Conservation (phyloP, 1,140 invertebrate genomes). For the Hylyphantes graminicola region DNA sequence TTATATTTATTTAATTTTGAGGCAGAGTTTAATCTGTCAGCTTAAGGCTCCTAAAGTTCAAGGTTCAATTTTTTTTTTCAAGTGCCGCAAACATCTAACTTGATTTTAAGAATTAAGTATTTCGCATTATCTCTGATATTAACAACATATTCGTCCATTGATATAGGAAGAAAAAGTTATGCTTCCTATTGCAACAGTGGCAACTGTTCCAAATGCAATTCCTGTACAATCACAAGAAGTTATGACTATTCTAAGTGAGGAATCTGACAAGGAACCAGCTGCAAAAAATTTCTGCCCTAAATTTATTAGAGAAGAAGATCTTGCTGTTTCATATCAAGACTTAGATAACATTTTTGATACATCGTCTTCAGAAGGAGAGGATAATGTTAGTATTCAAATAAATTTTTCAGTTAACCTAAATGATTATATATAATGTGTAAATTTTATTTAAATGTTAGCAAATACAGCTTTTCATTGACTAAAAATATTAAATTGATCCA, state of each 20-base stretch:
- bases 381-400: conserved; percentile 72
- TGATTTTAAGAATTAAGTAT: too few relatives aligned
- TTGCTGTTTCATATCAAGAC: conserved; percentile 86
- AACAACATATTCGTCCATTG: too few relatives aligned
- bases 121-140: too few relatives aligned
- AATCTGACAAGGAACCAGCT: conserved; percentile 34
- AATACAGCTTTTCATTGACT: background rate
- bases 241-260: conserved; percentile 8
- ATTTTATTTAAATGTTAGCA: background rate
- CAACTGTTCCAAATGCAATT: background rate
- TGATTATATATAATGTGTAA: background rate
- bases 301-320: conserved; percentile 74
- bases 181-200: background rate
- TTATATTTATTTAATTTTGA: too few relatives aligned
- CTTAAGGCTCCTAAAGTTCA: too few relatives aligned
- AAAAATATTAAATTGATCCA: too few relatives aligned
- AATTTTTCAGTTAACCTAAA: background rate
- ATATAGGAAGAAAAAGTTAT: conserved; percentile 29
- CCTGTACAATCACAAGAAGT: conserved; percentile 15
- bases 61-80: too few relatives aligned
- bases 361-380: conserved; percentile 82
- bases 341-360: conserved; percentile 95
- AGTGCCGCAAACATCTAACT: too few relatives aligned
- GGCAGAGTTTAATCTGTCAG: too few relatives aligned
- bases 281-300: conserved; percentile 36